Base-by-base conservation (phyloP, 2,888 invertebrate genomes). In the Calameuta filiformis region DNA sequence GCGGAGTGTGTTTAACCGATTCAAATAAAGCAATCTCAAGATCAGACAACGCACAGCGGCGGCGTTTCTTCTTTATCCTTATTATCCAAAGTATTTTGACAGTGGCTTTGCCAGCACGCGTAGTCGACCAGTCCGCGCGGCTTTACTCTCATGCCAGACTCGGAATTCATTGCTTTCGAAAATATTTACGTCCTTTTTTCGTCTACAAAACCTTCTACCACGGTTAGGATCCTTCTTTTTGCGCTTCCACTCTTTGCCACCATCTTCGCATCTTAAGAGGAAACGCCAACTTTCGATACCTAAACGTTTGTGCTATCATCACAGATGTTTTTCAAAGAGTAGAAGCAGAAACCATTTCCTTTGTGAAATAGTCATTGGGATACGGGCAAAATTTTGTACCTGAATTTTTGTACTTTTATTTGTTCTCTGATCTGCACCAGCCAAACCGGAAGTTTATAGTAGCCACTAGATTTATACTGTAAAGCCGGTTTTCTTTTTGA, bases 21-120 rank as follows among this genome's bases (percentile, higher is more conserved):
- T 87, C 83, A 87, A 88, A 88, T 88, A 88, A 88, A 87, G 88
- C 87, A 88, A 88, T 88, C 87, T 87, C 85, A 81, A 82, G 87
- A 87, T 87, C 88, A 82, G 87, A 87, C 87, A 85, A 84, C 86
- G 83, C 74, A 79, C 23, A 68, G 81, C 84, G 82, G 85, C 84
- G 81, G 82, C 82, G 81, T 87, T 86, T 83, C 84, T 87, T 82
- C 82, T 82, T 84, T 84, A 79, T 75, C 56, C 76, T 76, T 33
- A 78, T 77, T 73, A 81, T 79, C 79, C 75, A 56, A 81, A 82
- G 79, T 81, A 82, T 83, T 83, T 82, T 81, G 78, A 75, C 82
- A 75, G 76, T 79, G 77, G 77, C 34, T 71, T 31, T 31, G 71
- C 71, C 33, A 71, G 71, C 71, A 71, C 71, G 71, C 71, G 71